These are phyloP conservation scores for Psilanteris sp. DNA, from an alignment of 1,140 invertebrate genomes.

Conservation along the genomic window DNA sequence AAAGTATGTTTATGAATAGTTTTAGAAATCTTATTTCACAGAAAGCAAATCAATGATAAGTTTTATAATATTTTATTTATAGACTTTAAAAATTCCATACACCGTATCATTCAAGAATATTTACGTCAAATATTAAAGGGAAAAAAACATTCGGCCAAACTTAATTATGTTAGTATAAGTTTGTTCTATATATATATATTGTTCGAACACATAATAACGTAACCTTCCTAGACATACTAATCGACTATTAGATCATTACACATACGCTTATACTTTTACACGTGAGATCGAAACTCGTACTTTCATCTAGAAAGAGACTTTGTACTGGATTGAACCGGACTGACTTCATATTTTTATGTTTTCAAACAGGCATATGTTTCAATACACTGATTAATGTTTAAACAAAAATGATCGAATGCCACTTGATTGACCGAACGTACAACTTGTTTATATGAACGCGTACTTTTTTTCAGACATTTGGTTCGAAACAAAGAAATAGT, in stretches of 20 bases:
- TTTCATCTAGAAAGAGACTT: constrained; percentile 52
- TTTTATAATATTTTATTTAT: too few species aligned
- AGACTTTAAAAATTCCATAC: too few species aligned
- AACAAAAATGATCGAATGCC: constrained; percentile 17
- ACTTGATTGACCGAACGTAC: constrained; percentile 15
- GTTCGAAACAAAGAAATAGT: too few species aligned
- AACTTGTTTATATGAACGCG: too few species aligned
- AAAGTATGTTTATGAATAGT: too few species aligned
- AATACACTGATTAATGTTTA: constrained; percentile 14
- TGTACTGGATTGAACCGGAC: constrained; percentile 45
- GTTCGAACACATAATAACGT: constrained; percentile 13
- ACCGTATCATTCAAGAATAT: too few species aligned
- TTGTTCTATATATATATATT: background rate
- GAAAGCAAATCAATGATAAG: too few species aligned
- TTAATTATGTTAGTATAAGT: too few species aligned
- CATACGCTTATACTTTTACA: constrained; percentile 42
- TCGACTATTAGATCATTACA: constrained; percentile 43
- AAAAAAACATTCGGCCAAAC: too few species aligned
- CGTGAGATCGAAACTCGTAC: constrained; percentile 41
- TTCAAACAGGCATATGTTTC: constrained; percentile 32
- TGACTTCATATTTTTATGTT: constrained; percentile 40
- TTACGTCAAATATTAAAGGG: too few species aligned
- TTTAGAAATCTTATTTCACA: too few species aligned
- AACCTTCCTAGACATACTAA: constrained; percentile 20
- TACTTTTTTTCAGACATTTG: too few species aligned